Conservation (phyloP, 2,888 invertebrate genomes). For the Encarsia formosa region DNA sequence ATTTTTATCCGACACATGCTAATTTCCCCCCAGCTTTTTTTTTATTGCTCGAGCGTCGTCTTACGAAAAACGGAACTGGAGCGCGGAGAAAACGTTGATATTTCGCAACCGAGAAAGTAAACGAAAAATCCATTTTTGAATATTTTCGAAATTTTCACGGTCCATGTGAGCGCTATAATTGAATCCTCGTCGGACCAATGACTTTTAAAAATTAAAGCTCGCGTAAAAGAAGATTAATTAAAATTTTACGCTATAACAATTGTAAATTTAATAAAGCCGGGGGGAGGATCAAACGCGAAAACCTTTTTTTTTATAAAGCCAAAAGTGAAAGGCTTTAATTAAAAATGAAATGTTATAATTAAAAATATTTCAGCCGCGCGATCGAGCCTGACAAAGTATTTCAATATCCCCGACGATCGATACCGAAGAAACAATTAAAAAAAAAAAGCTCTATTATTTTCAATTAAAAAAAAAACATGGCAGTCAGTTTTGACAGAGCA, state of each 20-base stretch:
- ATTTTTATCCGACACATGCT: background rate
- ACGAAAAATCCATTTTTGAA: too few species aligned
- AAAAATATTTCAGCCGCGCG: slow-evolving; percentile 17
- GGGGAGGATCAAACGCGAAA: slow-evolving; percentile 7
- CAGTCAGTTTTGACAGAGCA: too few species aligned
- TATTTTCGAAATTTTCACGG: too few species aligned
- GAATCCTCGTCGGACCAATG: too few species aligned
- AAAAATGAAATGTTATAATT: slow-evolving; percentile 16
- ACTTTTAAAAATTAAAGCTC: too few species aligned
- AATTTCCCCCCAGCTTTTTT: background rate
- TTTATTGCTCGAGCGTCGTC: slow-evolving; percentile 1
- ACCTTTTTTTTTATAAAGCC: slow-evolving; percentile 14
- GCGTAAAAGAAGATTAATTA: too few species aligned
- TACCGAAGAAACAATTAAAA: slow-evolving; percentile 12
- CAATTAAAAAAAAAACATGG: too few species aligned
- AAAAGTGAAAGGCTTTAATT: slow-evolving; percentile 5
- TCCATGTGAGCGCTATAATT: too few species aligned
- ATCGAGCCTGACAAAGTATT: slow-evolving; percentile 4
- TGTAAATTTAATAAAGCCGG: too few species aligned
- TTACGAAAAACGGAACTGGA: slow-evolving; percentile 33
- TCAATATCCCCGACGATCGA: slow-evolving; percentile 12
- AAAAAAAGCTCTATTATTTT: slow-evolving; percentile 8
- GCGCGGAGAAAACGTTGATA: slow-evolving; percentile 33
- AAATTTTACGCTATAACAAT: too few species aligned
- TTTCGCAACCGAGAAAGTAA: slow-evolving; percentile 34